Evolutionary conservation across 2,113 vertebrate species (phyloP), one percentile per base, ranked within the genome.

Genomic region (Cyanistes caeruleus): DNA sequence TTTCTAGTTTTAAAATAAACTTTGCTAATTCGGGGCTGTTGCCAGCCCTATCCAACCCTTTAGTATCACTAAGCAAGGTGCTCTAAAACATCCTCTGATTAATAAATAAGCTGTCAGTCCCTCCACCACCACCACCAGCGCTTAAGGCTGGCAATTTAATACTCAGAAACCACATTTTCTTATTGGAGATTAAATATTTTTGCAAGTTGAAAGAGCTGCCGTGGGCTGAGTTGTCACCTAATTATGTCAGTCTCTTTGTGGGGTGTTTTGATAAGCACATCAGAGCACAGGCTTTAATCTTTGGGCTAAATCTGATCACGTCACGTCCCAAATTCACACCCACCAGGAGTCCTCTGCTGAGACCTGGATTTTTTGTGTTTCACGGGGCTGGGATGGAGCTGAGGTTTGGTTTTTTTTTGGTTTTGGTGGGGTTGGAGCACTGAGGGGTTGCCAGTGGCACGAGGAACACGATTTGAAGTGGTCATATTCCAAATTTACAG

Each of bases 191-290:
- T 94, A 92, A 96, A 94, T 96, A 96, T 96, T 96, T 95, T 92
- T 93, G 96, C 93, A 79, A 92, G 93, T 95, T 92, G 76, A 95
- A 96, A 90, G 93, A 86, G 85, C 76, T 84, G 96, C 96, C 51
- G 92, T 96, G 93, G 96, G 96, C 95, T 97, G 95, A 87, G 90
- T 73, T 94, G 96, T 96, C 96, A 92, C 96, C 96, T 92, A 94
- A 90, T 96, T 97, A 5, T 97, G 96, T 96, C 96, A 96, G 86
- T 73, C 93, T 93, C 95, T 89, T 93, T 92, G 96, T 90, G 96
- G 96, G 84, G 22, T 90, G 24, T 95, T 96, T 95, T 92, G 96
- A 94, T 90, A 90, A 93, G 90, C 86, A 64, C 79, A 72, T 44
- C 80, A 89, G 85, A 96, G 85, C 68, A 43, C 69, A n/a, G 8